A percentile compares a stretch with the other conserved stretches of the same genome.
Evolutionary conservation across 1,140 invertebrate genomes (phyloP).

Genomic region (Scaptomyza pallida): DNA sequence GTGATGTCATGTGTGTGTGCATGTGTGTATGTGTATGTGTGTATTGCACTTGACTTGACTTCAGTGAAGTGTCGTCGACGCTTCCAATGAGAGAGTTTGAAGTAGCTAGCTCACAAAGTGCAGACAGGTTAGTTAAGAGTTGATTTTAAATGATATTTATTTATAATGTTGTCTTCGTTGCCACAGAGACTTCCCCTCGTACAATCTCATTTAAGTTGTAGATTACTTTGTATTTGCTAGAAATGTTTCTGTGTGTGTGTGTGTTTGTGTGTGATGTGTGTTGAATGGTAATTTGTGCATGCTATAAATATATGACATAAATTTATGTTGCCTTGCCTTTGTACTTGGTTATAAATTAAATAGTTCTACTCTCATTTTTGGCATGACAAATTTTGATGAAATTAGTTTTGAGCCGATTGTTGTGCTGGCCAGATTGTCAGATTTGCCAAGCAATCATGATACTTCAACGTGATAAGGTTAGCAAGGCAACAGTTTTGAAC

Average conservation of each 20-base stretch:
- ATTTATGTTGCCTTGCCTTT: conserved; percentile 25
- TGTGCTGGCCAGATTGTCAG: background rate
- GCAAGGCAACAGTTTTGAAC: background rate
- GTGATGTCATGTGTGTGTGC: background rate
- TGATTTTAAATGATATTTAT: conserved; percentile 81
- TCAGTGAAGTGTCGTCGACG: conserved; percentile 25
- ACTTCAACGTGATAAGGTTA: conserved; percentile 40
- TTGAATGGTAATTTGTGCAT: conserved; percentile 45
- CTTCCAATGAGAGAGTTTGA: conserved; percentile 26
- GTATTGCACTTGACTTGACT: conserved; percentile 72
- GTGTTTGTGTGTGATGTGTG: background rate
- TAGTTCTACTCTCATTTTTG: conserved; percentile 39
- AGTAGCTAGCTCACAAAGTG: conserved; percentile 61
- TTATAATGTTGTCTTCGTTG: conserved; percentile 64
- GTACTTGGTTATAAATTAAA: conserved; percentile 39
- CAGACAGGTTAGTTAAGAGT: conserved; percentile 79
- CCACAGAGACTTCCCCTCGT: conserved; percentile 6
- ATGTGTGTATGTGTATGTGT: conserved; percentile 23
- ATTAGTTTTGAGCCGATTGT: conserved; percentile 52
- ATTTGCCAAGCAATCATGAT: conserved; percentile 20
- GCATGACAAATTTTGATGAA: conserved; percentile 51
- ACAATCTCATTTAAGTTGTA: conserved; percentile 76
- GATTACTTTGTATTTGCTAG: conserved; percentile 62
- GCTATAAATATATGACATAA: conserved; percentile 35
- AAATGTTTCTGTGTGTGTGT: conserved; percentile 8